Conservation (phyloP, 2,113 vertebrate species). For the Callionymus lyra region DNA sequence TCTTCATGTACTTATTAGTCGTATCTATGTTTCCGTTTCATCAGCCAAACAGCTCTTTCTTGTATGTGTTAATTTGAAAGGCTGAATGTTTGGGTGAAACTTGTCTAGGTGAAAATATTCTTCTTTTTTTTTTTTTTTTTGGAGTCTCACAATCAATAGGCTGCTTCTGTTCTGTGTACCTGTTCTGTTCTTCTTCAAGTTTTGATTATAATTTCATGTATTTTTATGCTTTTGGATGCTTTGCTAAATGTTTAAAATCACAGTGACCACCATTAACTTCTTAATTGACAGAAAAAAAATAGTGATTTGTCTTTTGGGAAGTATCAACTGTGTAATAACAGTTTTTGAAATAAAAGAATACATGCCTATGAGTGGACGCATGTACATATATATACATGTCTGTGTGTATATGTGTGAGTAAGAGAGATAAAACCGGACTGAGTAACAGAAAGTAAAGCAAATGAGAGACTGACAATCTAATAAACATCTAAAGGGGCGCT, state of each 20-base stretch:
- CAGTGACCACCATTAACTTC: slow-evolving; percentile 9
- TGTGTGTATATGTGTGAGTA: slow-evolving; percentile 7
- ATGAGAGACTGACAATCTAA: slow-evolving; percentile 19
- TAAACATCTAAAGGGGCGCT: too few relatives aligned
- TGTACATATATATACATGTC: too few relatives aligned
- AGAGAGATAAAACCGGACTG: too few relatives aligned
- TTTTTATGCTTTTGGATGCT: slow-evolving; percentile 14
- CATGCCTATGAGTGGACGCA: slow-evolving; percentile 6
- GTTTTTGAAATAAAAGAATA: background rate
- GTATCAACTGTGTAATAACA: too few relatives aligned
- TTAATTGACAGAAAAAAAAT: slow-evolving; percentile 4
- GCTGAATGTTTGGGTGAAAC: background rate
- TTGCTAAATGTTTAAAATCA: slow-evolving; percentile 21
- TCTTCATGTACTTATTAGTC: slow-evolving; percentile 15
- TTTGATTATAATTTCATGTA: slow-evolving; percentile 17
- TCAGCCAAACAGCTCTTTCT: slow-evolving; percentile 13
- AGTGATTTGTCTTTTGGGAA: slow-evolving; percentile 1
- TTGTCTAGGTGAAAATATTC: slow-evolving; percentile 13
- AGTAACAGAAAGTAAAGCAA: slow-evolving; percentile 1
- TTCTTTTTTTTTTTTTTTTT: slow-evolving; percentile 1
- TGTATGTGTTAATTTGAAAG: slow-evolving; percentile 1
- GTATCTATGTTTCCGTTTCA: slow-evolving; percentile 17
- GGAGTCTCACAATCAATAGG: slow-evolving; percentile 51
- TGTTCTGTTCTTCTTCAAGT: slow-evolving; percentile 23
- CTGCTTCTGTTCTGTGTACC: slow-evolving; percentile 37